Conservation (phyloP, 2,797 vertebrate genomes). For the Hemitrygon akajei region DNA sequence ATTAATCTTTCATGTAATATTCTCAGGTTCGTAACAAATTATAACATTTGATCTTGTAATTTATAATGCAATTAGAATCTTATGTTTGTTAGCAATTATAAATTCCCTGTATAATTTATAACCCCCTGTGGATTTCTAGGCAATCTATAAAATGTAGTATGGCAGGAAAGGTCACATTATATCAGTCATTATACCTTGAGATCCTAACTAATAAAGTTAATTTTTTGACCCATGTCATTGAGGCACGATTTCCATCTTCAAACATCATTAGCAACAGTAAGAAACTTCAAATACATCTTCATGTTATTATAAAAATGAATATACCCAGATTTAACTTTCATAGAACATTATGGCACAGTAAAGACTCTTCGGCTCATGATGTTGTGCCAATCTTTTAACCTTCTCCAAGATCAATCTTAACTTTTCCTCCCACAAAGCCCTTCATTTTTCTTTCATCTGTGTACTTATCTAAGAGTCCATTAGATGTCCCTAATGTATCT, state of each 20-base stretch:
- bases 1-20: background rate
- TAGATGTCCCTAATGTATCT: no score
- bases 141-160: background rate
- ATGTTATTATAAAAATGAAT: background rate
- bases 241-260: background rate
- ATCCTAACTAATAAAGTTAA: background rate
- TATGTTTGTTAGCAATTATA: background rate
- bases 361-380: no score
- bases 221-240: background rate
- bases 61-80: background rate
- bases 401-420: no score
- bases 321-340: background rate
- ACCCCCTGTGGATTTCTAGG: background rate
- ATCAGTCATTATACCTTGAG: background rate
- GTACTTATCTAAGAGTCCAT: no score
- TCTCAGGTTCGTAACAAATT: background rate
- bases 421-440: no score
- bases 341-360: no score
- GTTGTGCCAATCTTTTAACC: no score
- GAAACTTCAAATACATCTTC: background rate
- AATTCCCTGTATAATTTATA: background rate
- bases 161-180: background rate
- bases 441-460: no score
- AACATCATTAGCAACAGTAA: background rate
- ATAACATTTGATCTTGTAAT: background rate